Conservation (phyloP, 2,888 invertebrate genomes). For the Oegoconia quadripuncta region DNA sequence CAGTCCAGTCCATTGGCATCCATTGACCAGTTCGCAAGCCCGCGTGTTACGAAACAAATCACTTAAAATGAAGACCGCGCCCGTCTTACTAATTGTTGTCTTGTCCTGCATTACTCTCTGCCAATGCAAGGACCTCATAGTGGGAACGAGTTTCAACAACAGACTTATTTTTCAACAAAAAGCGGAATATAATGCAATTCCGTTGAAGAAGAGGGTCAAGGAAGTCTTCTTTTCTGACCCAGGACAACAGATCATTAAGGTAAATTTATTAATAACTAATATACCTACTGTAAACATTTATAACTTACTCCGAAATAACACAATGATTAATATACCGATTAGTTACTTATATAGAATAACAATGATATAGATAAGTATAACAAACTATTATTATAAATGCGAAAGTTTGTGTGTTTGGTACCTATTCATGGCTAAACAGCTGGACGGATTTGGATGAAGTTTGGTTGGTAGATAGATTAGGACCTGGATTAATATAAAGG, state of each 20-base stretch:
- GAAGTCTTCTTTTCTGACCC: constrained; percentile 68
- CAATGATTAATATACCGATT: too few relatives aligned
- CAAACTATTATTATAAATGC: too few relatives aligned
- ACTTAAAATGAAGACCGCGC: constrained; percentile 51
- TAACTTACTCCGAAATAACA: too few relatives aligned
- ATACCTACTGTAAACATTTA: background rate
- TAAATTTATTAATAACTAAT: constrained; percentile 22
- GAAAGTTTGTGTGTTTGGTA: too few relatives aligned
- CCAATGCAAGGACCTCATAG: constrained; percentile 63
- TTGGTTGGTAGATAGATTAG: too few relatives aligned
- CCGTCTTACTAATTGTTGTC: constrained; percentile 45
- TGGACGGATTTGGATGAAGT: too few relatives aligned
- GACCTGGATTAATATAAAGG: too few relatives aligned
- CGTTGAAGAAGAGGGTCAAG: constrained; percentile 68
- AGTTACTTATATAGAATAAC: too few relatives aligned
- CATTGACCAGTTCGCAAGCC: constrained; percentile 40
- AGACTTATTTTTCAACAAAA: constrained; percentile 61
- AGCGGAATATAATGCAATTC: constrained; percentile 64
- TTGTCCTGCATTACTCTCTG: constrained; percentile 46
- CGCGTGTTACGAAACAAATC: constrained; percentile 13
- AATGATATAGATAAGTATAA: too few relatives aligned
- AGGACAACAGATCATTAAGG: constrained; percentile 70
- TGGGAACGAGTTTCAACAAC: constrained; percentile 65
- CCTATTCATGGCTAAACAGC: too few relatives aligned
- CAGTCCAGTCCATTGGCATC: constrained; percentile 41